These are phyloP conservation scores for Alces alces DNA, from an alignment of 2,113 vertebrate genomes.

Conservation along the genomic window DNA sequence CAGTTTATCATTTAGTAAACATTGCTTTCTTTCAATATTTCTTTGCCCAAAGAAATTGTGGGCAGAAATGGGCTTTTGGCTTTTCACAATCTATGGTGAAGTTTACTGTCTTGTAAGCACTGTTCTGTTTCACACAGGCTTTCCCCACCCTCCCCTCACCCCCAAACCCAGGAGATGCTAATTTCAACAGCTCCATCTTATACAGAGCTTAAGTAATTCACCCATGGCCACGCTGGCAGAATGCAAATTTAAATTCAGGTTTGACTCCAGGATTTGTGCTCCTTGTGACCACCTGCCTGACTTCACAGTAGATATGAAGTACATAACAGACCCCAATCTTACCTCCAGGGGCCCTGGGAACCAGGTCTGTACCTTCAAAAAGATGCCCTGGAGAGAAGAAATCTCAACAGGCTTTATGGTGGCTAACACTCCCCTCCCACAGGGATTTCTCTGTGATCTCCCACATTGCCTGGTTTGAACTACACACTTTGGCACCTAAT, in stretches of 20 bases:
- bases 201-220: background rate
- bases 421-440: background rate
- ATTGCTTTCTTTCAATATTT: background rate
- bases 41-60: background rate
- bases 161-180: background rate
- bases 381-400: background rate
- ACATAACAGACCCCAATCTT: background rate
- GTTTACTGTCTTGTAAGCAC: background rate
- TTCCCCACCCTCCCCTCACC: background rate
- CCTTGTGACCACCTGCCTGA: background rate
- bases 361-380: background rate
- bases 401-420: background rate
- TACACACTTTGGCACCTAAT: constrained; percentile 11
- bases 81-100: background rate
- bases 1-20: background rate
- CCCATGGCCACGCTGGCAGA: background rate
- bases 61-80: background rate
- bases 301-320: background rate
- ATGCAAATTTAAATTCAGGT: background rate
- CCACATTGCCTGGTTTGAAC: background rate
- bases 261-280: background rate
- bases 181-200: background rate
- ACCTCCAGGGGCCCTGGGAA: background rate
- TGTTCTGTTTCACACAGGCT: background rate
- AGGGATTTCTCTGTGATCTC: constrained; percentile 12